phyloP scores from a whole-genome alignment of 2,113 vertebrate genomes.

The Chlorodrepanis virens region DNA sequence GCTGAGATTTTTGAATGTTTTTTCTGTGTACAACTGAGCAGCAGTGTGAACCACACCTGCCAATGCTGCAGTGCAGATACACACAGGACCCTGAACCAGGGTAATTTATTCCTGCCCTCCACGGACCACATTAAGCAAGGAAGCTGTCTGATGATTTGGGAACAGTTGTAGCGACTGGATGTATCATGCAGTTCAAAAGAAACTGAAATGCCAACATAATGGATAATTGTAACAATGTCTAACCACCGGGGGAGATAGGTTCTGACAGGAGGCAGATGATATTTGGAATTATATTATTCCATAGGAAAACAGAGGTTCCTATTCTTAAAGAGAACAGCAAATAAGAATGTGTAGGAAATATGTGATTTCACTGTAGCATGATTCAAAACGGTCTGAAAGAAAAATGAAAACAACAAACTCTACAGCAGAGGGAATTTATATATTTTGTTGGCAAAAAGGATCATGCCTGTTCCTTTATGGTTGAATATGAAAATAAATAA shows the following conservation, averaged over 20 bases:
- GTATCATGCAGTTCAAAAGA: slow-evolving; percentile 12
- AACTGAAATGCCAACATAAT: slow-evolving; percentile 6
- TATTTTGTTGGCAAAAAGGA: background rate
- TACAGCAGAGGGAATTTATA: background rate
- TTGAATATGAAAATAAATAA: background rate
- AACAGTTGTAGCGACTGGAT: background rate
- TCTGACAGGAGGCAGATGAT: slow-evolving; percentile 34
- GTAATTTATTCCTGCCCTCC: slow-evolving; percentile 9
- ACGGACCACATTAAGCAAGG: background rate
- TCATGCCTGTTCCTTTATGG: background rate
- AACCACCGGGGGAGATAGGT: background rate
- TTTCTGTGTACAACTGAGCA: background rate
- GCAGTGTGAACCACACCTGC: background rate
- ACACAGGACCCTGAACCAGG: background rate
- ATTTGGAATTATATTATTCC: slow-evolving; percentile 1
- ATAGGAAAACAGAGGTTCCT: background rate
- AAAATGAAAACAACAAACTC: background rate
- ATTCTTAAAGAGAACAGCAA: background rate
- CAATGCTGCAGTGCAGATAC: background rate
- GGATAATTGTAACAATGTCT: background rate
- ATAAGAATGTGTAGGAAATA: background rate
- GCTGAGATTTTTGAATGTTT: background rate
- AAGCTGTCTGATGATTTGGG: slow-evolving; percentile 5
- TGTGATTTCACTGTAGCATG: background rate
- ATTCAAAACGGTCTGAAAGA: background rate